Conservation (phyloP, 2,888 invertebrate genomes). For the Drosophila lacicola region DNA sequence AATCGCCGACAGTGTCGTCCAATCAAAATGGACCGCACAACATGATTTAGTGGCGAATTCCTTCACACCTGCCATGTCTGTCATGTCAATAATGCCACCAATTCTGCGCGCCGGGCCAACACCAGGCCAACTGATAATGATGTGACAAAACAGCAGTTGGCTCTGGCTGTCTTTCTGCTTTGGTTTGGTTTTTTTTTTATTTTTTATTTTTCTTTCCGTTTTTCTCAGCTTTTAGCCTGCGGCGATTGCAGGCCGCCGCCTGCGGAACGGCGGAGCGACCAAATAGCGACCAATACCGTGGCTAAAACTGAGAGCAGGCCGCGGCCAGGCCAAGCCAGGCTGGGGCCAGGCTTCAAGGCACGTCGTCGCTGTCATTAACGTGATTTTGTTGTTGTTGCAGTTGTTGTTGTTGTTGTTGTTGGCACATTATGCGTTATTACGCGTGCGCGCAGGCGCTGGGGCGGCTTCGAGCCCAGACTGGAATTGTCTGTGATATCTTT, state of each 20-base stretch:
- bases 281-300: slow-evolving; percentile 6
- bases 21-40: slow-evolving; percentile 73
- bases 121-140: slow-evolving; percentile 72
- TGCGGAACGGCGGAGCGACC: slow-evolving; percentile 21
- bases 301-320: slow-evolving; percentile 8
- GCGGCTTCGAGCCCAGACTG: slow-evolving; percentile 18
- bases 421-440: slow-evolving; percentile 74
- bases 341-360: slow-evolving; percentile 46
- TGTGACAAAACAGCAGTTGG: slow-evolving; percentile 80
- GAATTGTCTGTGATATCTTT: slow-evolving; percentile 66
- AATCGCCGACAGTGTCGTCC: slow-evolving; percentile 56
- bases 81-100: slow-evolving; percentile 81
- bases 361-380: slow-evolving; percentile 77
- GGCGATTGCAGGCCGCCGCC: slow-evolving; percentile 33
- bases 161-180: slow-evolving; percentile 33
- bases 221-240: slow-evolving; percentile 23
- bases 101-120: slow-evolving; percentile 48
- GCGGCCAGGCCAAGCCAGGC: slow-evolving; percentile 6
- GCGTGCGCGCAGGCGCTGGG: slow-evolving; percentile 55
- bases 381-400: slow-evolving; percentile 59
- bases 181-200: slow-evolving; percentile 1
- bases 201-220: slow-evolving; percentile 3
- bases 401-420: slow-evolving; percentile 43
- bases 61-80: slow-evolving; percentile 75
- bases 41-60: slow-evolving; percentile 80